Base-by-base conservation (phyloP, 23 tunicate species). In the Ciona savignyi region DNA sequence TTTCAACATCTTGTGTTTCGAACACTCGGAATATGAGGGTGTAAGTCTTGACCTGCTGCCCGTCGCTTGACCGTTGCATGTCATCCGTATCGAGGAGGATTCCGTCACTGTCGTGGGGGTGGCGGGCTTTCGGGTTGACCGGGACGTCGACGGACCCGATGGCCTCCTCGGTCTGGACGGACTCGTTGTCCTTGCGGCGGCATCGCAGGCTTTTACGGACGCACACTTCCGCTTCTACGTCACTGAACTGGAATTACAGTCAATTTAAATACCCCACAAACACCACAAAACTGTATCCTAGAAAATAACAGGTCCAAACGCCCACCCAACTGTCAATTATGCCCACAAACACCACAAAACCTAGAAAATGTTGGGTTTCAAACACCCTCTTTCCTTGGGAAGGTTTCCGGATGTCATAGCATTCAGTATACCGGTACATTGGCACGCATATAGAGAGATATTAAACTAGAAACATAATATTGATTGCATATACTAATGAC, bases 121-220 rank as follows among this genome's bases (percentile, higher is more conserved):
- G 34, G 23, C 78, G 78, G 1, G 81, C 70, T 30, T 83, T 60
- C 11, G 97, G 97, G 67, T 91, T 91, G 32, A 91, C 90, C 21
- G 84, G 74, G 28, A 85, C 78, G 28, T 81, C 87, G 32, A 74
- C 70, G 27, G 70, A 65, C 3, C 91, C 97, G 32, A 76, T 26
- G 3, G 42, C 30, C 1, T 81, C 65, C 60, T 85, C 86, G 19
- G 60, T 51, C n/a, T 84, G 73, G 1, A 64, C 20, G 27, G 66
- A 27, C 23, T 85, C 84, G 21, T 74, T 73, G 34, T 78, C 87
- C 71, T 91, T 91, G 23, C 97, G 51, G 51, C 84, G 79, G 29
- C 68, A 81, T 3, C 77, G 76, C 25, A 48, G 60, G 15, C 82
- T 85, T 25, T 79, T 83, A 2, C 68, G 78, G 15, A 89, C 25